These are phyloP conservation scores for Brachylomia viminalis DNA, from an alignment of 2,888 invertebrate genomes.

Conservation along the genomic window DNA sequence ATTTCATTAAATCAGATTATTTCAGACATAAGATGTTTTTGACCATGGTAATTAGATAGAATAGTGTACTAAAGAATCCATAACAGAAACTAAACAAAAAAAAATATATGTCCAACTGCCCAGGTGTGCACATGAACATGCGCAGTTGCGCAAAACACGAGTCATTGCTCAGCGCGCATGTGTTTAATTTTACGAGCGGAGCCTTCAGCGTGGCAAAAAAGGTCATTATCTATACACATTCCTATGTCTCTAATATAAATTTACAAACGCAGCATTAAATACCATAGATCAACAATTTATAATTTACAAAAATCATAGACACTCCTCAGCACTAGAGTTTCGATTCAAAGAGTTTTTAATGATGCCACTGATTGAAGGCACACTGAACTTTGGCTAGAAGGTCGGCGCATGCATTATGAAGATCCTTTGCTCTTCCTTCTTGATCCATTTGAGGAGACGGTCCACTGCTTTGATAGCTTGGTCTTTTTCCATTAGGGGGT, in stretches of 20 bases:
- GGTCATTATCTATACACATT: not conserved
- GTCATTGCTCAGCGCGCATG: not conserved
- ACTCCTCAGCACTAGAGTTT: constrained; percentile 74
- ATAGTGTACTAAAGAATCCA: not conserved
- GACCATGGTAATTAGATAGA: not conserved
- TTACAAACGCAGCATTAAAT: constrained; percentile 18
- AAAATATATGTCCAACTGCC: not conserved
- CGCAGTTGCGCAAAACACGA: not conserved
- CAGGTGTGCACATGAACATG: not conserved
- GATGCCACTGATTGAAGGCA: constrained; percentile 77
- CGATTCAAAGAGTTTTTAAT: constrained; percentile 78
- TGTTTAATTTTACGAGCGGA: not conserved
- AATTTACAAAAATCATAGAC: constrained; percentile 47
- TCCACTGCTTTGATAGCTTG: constrained; percentile 96
- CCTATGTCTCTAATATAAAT: constrained; percentile 23
- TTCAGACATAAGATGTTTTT: not conserved
- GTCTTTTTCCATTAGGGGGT: constrained; percentile 96
- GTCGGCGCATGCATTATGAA: constrained; percentile 97
- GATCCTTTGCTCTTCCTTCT: constrained; percentile 97
- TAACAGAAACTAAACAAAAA: not conserved
- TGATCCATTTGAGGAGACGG: constrained; percentile 97
- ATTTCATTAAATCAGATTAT: constrained; percentile 8
- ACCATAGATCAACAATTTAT: constrained; percentile 26
- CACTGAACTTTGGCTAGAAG: constrained; percentile 90
- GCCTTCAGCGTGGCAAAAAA: not conserved